These are phyloP conservation scores for Rachycentron canadum DNA, from an alignment of 2,797 vertebrate species.

Conservation along the genomic window DNA sequence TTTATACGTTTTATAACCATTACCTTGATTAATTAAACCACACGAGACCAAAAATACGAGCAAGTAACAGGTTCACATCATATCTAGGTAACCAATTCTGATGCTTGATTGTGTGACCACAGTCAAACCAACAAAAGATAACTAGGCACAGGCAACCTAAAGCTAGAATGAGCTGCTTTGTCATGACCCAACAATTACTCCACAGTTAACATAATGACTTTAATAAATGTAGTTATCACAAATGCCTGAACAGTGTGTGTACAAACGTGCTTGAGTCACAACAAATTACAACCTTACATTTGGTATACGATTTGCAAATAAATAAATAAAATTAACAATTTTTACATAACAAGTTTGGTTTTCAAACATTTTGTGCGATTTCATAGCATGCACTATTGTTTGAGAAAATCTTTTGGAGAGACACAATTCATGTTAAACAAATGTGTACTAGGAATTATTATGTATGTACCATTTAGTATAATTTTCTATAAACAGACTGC, in stretches of 20 bases:
- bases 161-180: background rate
- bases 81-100: background rate
- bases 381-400: no score
- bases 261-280: background rate
- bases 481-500: background rate
- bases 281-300: background rate
- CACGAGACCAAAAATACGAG: background rate
- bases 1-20: background rate
- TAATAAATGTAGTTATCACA: background rate
- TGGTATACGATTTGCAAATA: background rate
- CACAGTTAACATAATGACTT: background rate
- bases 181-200: background rate
- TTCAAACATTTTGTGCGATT: no score
- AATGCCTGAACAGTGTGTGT: background rate
- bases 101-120: background rate
- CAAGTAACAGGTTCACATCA: slow-evolving; percentile 24
- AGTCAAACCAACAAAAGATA: background rate
- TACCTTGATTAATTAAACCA: slow-evolving; percentile 6
- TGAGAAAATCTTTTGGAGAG: no score
- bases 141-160: slow-evolving; percentile 14
- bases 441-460: no score
- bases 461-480: no score
- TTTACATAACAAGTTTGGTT: no score
- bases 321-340: background rate
- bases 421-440: no score